Base-by-base conservation (phyloP, 2,888 invertebrate species). In the Ptilodon capucinus region DNA sequence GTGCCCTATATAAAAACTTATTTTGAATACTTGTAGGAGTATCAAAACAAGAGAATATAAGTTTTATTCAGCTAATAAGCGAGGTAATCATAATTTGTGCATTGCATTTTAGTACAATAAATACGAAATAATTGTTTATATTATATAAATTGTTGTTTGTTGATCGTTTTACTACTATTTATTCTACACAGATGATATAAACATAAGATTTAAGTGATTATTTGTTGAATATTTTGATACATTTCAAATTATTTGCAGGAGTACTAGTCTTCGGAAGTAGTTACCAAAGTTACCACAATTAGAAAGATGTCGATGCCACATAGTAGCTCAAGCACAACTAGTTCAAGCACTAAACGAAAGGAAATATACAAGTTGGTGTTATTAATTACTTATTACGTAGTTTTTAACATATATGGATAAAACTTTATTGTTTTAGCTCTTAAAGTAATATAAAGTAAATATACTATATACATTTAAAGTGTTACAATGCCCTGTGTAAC, bases 281-380 rank as follows among this genome's bases (percentile, higher is more conserved):
- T n/a, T n/a, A n/a, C n/a, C n/a, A n/a, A 52, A 39, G 41, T 11
- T 46, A 36, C 13, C 36, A 48, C 41, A 47, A 47, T 36, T 39
- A 47, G 23, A 54, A 74, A 48, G 40, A 91, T 91, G 91, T 90
- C 91, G 57, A 91, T 91, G 86, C 89, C 91, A 76, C 91, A 91
- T 74, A 90, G 91, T 57, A 91, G 91, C 56, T 89, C 91, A 1
- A 89, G 89, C 50, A 87, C 89, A 0, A 84, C 91, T 0, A 88
- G 90, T 63, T 89, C 90, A 11, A 87, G 86, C 64, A 91, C 91
- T 8, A 91, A 91, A 78, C 84, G 91, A 54, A 91, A 91, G 71
- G 91, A 91, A 76, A 91, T 92, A 67, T 91, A 91, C 74, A 91
- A 91, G 91, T 91, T 70, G 82, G 86, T 62, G 13, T 9, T 25